Conservation (phyloP, 2,113 vertebrate genomes). For the Lophura nycthemera region DNA sequence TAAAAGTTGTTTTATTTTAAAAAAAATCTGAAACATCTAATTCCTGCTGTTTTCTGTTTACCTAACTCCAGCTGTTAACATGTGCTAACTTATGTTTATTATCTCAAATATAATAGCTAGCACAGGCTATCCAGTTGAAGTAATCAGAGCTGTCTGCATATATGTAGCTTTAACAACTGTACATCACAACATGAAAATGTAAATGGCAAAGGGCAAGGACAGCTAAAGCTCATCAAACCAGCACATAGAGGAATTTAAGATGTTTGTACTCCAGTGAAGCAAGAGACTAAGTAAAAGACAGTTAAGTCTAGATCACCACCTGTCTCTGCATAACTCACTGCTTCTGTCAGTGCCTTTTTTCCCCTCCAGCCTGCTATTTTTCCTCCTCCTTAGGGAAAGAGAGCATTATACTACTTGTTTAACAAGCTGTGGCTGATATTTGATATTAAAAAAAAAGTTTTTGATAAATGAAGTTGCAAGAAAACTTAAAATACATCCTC, state of each 20-base stretch:
- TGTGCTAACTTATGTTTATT: too few species aligned
- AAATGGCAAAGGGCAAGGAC: background rate
- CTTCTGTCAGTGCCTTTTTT: background rate
- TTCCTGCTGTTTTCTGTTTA: background rate
- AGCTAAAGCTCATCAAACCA: background rate
- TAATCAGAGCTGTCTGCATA: too few species aligned
- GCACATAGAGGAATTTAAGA: background rate
- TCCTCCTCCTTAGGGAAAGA: background rate
- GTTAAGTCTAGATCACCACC: background rate
- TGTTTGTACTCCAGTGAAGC: background rate
- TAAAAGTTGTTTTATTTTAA: constrained; percentile 38
- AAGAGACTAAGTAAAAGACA: background rate
- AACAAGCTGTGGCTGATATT: background rate
- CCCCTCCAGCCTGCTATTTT: too few species aligned
- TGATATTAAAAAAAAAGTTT: background rate
- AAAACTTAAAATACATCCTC: background rate
- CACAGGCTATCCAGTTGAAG: too few species aligned
- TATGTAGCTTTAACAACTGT: too few species aligned
- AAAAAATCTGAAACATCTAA: constrained; percentile 30
- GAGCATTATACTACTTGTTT: background rate
- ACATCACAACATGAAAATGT: too few species aligned
- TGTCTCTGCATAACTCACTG: background rate
- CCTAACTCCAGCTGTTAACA: too few species aligned
- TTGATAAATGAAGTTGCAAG: background rate
- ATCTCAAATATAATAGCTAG: too few species aligned